These are phyloP conservation scores for Beroe ovata DNA, from an alignment of 37 sponge, comb jelly and placozoan species.

Conservation along the genomic window DNA sequence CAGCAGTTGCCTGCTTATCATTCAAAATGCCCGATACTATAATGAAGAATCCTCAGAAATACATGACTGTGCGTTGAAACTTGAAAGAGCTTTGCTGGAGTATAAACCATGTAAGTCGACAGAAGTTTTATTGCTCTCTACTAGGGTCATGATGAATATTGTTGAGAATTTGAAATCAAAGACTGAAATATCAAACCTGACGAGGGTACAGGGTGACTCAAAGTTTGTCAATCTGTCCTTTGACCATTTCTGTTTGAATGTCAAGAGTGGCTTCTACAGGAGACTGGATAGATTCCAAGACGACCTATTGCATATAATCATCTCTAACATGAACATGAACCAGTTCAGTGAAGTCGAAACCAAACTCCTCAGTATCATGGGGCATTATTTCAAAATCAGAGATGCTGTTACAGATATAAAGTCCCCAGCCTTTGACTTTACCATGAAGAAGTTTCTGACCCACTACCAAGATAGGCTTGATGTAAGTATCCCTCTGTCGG, in stretches of 20 bases:
- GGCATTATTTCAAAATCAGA: background rate
- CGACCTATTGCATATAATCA: conserved; percentile 38
- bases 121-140: background rate
- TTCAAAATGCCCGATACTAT: conserved; percentile 55
- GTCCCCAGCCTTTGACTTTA: background rate
- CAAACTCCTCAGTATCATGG: conserved; percentile 1
- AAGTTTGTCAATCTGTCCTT: conserved; percentile 30
- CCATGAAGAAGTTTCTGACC: background rate
- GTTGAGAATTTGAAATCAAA: background rate
- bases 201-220: background rate
- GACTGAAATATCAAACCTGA: background rate
- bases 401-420: background rate
- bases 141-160: background rate
- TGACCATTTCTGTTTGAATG: conserved; percentile 1
- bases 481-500: background rate
- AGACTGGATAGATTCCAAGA: conserved; percentile 24
- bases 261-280: conserved; percentile 22
- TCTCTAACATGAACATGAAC: conserved; percentile 26
- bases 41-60: conserved; percentile 33
- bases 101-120: background rate
- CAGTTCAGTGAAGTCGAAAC: background rate
- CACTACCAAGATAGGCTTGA: conserved; percentile 16
- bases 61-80: background rate
- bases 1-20: conserved; percentile 9
- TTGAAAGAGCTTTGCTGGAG: conserved; percentile 12